Conservation (phyloP, 2,888 invertebrate genomes). For the Harpalus rubripes region DNA sequence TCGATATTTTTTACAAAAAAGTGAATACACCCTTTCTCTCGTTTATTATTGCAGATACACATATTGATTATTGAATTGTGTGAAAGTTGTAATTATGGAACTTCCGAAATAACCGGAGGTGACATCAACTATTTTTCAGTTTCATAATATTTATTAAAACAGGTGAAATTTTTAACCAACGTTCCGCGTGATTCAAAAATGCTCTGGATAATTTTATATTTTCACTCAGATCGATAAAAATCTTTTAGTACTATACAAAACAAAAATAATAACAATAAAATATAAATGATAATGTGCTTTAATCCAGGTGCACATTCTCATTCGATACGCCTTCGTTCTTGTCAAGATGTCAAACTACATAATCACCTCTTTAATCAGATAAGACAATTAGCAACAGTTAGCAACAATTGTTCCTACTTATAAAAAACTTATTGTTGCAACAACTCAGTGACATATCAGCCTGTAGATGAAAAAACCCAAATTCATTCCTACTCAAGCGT, state of each 20-base stretch:
- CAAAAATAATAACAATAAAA: not conserved
- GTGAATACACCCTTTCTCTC: no score
- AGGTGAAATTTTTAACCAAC: no score
- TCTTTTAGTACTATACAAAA: no score
- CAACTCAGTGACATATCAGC: constrained; percentile 1
- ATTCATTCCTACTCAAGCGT: constrained; percentile 9
- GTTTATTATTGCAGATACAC: no score
- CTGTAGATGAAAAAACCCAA: not conserved
- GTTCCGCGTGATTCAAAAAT: no score
- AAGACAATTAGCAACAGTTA: constrained; percentile 29
- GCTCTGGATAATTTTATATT: not conserved
- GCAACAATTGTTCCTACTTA: constrained; percentile 14
- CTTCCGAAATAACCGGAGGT: no score
- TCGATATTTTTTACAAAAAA: no score
- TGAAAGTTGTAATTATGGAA: no score
- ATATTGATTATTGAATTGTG: no score
- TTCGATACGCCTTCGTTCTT: not conserved
- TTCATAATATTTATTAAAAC: no score
- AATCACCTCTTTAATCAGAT: constrained; percentile 31
- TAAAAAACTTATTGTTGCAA: constrained; percentile 11
- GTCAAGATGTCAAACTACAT: constrained; percentile 27
- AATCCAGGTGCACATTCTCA: constrained; percentile 29
- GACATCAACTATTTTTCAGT: no score
- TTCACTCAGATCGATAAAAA: not conserved
- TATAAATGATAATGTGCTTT: not conserved